These are phyloP conservation scores for Nycticebus coucang DNA, from an alignment of 2,113 vertebrate genomes.

Conservation along the genomic window DNA sequence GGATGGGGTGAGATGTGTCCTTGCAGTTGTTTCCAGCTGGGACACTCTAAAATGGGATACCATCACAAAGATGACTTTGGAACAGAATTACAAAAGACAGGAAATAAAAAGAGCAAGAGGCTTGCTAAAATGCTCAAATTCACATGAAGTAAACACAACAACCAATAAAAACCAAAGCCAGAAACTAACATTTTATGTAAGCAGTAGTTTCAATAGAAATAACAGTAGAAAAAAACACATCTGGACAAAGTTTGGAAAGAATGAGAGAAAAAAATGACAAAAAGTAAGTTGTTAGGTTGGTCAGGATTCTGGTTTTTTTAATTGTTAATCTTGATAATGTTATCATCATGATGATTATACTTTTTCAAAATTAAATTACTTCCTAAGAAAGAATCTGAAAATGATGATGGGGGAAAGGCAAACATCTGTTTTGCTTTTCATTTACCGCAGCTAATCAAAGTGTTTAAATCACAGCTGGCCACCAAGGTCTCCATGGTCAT, in stretches of 20 bases:
- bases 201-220: not conserved
- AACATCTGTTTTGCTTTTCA: not conserved
- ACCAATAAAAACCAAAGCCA: not conserved
- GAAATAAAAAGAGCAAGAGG: not conserved
- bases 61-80: not conserved
- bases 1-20: not conserved
- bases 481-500: slow-evolving; percentile 80
- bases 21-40: not conserved
- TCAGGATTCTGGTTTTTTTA: not conserved
- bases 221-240: not conserved
- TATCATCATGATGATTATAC: not conserved
- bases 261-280: not conserved
- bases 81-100: not conserved
- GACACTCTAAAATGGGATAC: not conserved
- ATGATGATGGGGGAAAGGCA: no score
- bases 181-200: not conserved
- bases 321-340: not conserved
- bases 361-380: not conserved
- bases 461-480: slow-evolving; percentile 74
- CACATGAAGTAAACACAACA: not conserved
- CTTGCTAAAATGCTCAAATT: not conserved
- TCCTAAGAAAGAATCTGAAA: not conserved
- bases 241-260: not conserved
- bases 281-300: not conserved
- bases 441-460: slow-evolving; percentile 78